Base-by-base conservation (phyloP, 2,797 vertebrate species). In the Hippocampus kuda region DNA sequence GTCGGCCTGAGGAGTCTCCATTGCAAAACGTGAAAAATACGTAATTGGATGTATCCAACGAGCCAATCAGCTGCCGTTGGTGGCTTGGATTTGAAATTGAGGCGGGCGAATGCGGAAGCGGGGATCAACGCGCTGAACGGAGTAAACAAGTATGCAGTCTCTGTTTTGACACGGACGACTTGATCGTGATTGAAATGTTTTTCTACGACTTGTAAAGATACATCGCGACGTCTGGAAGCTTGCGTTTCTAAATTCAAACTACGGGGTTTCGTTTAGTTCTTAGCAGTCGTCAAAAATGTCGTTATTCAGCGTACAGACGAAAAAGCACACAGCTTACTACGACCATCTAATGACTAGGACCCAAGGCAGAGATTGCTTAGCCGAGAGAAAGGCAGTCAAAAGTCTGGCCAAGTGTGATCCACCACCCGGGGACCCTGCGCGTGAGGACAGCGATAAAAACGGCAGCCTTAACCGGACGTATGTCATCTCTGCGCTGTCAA, bases 391-490 rank as follows among this genome's bases (percentile, higher is more conserved):
- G 51, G n/a, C 72, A 1, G 77, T 77, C 15, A 5, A 72, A 8
- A 56, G 62, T 1, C 13, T 26, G 0, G 65, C 72, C 0, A 80
- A 60, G 57, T 66, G 42, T 68, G 61, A 10, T 81, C 1, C 2
- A 7, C 61, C 75, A n/a, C 66, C 51, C 26, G 66, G 76, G 60
- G 61, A 79, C 6, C 84, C 79, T 51, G 79, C 72, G 70, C 76
- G 5, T 57, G 79, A 72, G 12, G 85, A 61, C 57, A 65, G 81
- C 2, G 80, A 81, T 69, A 90, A 78, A 76, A 75, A 79, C 72
- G 87, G 83, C 69, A 90, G 86, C 26, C 42, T 86, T 0, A 95
- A 95, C 72, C 87, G 81, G 72, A 97, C 95, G 0, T 94, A 93
- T 0, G 83, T 96, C 7, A 68, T 94, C 75, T 92, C 93, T 12